Evolutionary conservation across 1,140 invertebrate species (phyloP).

Genomic region (Episyrphus balteatus): DNA sequence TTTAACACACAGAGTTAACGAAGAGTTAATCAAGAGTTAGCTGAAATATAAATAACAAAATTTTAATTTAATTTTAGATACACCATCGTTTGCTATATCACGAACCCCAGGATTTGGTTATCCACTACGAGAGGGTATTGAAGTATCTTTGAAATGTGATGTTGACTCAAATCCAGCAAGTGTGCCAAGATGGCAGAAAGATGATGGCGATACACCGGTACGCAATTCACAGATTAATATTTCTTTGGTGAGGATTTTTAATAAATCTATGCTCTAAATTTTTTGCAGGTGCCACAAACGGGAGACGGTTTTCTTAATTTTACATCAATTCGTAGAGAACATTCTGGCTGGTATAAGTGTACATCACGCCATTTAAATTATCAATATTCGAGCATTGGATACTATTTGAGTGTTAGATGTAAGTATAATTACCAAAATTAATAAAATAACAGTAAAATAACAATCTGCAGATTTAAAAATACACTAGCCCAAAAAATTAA

Average conservation of each 20-base stretch:
- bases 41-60: not conserved
- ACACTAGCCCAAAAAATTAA: no score
- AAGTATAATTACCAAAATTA: constrained; percentile 39
- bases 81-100: constrained; percentile 80
- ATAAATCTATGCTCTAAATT: not conserved
- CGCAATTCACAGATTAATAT: constrained; percentile 25
- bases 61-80: constrained; percentile 50
- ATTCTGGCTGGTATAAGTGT: constrained; percentile 85
- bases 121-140: constrained; percentile 69
- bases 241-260: not conserved
- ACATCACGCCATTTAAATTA: constrained; percentile 68
- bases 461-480: no score
- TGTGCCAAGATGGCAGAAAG: constrained; percentile 72
- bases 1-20: not conserved
- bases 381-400: constrained; percentile 77
- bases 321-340: constrained; percentile 57
- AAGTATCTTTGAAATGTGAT: constrained; percentile 77
- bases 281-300: constrained; percentile 47
- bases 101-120: constrained; percentile 80
- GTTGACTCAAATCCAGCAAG: constrained; percentile 83
- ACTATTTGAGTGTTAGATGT: constrained; percentile 79
- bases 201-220: constrained; percentile 49
- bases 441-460: not conserved
- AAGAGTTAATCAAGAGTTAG: not conserved
- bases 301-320: constrained; percentile 73